Evolutionary conservation across 1,140 invertebrate genomes (phyloP).

Genomic region (Calliphora vicina): DNA sequence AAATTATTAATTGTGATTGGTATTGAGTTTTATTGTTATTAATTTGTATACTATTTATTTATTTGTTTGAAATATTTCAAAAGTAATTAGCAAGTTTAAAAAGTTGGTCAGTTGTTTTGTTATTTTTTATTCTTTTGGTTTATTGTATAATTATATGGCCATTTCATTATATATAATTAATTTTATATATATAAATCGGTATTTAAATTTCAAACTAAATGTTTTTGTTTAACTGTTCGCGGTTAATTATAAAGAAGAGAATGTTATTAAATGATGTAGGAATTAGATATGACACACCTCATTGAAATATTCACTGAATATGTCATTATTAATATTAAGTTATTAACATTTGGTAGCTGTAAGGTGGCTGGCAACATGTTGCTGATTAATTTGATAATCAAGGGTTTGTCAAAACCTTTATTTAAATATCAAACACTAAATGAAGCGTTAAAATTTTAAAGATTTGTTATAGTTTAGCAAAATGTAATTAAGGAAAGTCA

Average conservation of each 20-base stretch:
- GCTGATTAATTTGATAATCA: too few relatives aligned
- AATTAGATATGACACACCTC: neutral
- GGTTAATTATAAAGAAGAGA: slow-evolving; percentile 9
- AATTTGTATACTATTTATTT: too few relatives aligned
- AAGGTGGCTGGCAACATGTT: neutral
- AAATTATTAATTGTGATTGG: neutral
- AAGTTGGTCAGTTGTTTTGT: neutral
- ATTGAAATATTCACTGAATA: neutral
- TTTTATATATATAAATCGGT: neutral
- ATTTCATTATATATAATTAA: neutral
- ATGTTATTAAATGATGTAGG: neutral
- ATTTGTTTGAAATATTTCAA: neutral
- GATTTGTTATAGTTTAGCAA: too few relatives aligned
- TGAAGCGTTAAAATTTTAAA: too few relatives aligned
- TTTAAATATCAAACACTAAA: too few relatives aligned
- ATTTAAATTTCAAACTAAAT: neutral
- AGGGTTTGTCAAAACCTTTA: too few relatives aligned
- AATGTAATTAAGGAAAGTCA: too few relatives aligned
- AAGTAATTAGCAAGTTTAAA: neutral
- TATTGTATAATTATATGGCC: neutral
- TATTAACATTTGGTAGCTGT: neutral
- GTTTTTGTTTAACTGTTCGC: neutral
- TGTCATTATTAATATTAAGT: slow-evolving; percentile 3
- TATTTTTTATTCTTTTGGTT: neutral
- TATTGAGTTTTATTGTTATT: neutral